Percentiles rank a stretch among this genome's conserved stretches.
These are phyloP conservation scores for Phymastichus coffea DNA, from an alignment of 1,140 invertebrate genomes.

Conservation along the genomic window DNA sequence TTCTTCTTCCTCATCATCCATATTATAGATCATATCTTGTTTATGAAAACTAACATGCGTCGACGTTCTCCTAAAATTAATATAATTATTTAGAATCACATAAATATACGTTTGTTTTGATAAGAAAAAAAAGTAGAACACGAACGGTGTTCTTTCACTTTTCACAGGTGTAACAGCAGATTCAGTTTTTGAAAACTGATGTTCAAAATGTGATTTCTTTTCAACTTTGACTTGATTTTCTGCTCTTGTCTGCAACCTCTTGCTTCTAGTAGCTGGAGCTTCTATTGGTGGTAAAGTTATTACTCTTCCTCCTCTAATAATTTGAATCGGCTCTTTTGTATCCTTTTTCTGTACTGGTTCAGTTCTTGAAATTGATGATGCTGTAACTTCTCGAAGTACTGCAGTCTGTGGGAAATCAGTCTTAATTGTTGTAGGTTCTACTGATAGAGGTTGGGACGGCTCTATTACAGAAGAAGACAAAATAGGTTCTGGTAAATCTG, in stretches of 20 bases:
- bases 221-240: slow-evolving; percentile 30
- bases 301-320: slow-evolving; percentile 69
- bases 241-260: slow-evolving; percentile 48
- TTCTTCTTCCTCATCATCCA: slow-evolving; percentile 42
- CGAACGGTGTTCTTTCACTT: slow-evolving; percentile 24
- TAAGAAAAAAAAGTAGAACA: neutral
- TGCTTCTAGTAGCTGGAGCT: slow-evolving; percentile 69
- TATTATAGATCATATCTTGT: slow-evolving; percentile 27
- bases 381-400: neutral
- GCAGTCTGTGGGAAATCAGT: neutral
- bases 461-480: slow-evolving; percentile 20
- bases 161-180: slow-evolving; percentile 8
- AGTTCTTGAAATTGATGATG: neutral
- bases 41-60: slow-evolving; percentile 19
- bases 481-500: slow-evolving; percentile 12
- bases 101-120: neutral
- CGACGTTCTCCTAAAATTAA: slow-evolving; percentile 8
- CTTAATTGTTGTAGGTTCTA: neutral
- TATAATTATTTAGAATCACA: neutral
- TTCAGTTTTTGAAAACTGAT: neutral
- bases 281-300: slow-evolving; percentile 77
- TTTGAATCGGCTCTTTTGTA: slow-evolving; percentile 64
- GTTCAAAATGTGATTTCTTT: slow-evolving; percentile 9
- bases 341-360: slow-evolving; percentile 32
- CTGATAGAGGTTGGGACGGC: neutral